These are phyloP conservation scores for Dicyrtoma fusca DNA, from an alignment of 2,888 invertebrate genomes.

Conservation along the genomic window DNA sequence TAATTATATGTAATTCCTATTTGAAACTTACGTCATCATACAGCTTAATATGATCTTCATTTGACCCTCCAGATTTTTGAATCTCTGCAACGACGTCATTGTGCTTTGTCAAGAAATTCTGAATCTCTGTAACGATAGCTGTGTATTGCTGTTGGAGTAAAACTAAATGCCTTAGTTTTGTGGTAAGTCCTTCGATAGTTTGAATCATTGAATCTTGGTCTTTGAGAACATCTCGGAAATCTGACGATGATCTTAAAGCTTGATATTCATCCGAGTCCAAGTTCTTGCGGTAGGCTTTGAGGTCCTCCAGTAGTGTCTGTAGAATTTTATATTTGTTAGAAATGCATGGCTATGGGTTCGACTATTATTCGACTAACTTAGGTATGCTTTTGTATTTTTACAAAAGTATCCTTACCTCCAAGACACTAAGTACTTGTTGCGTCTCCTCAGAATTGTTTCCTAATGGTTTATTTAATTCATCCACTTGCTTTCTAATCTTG, in stretches of 20 bases:
- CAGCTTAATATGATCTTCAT: conserved; percentile 83
- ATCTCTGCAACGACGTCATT: conserved; percentile 83
- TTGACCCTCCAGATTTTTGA: conserved; percentile 77
- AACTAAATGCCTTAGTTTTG: conserved; percentile 76
- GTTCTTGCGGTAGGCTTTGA: conserved; percentile 58
- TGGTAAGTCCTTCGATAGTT: conserved; percentile 82
- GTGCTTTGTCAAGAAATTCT: conserved; percentile 83
- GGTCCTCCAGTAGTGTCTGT: conserved; percentile 51
- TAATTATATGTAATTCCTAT: too few relatives aligned
- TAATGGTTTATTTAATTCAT: conserved; percentile 80
- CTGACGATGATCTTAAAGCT: conserved; percentile 59
- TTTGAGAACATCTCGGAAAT: conserved; percentile 66
- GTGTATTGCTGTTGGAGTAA: conserved; percentile 85
- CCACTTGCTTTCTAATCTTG: conserved; percentile 79
- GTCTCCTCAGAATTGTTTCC: conserved; percentile 88
- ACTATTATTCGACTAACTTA: not conserved
- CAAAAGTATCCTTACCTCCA: conserved; percentile 57
- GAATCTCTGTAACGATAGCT: conserved; percentile 81
- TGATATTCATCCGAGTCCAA: conserved; percentile 63
- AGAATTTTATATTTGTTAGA: not conserved
- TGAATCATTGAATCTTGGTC: conserved; percentile 86
- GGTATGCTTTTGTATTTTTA: not conserved
- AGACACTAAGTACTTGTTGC: conserved; percentile 68
- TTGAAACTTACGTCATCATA: conserved; percentile 71
- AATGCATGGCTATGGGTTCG: not conserved